Conservation (phyloP, 2,113 vertebrate species). For the Pluvialis apricaria region DNA sequence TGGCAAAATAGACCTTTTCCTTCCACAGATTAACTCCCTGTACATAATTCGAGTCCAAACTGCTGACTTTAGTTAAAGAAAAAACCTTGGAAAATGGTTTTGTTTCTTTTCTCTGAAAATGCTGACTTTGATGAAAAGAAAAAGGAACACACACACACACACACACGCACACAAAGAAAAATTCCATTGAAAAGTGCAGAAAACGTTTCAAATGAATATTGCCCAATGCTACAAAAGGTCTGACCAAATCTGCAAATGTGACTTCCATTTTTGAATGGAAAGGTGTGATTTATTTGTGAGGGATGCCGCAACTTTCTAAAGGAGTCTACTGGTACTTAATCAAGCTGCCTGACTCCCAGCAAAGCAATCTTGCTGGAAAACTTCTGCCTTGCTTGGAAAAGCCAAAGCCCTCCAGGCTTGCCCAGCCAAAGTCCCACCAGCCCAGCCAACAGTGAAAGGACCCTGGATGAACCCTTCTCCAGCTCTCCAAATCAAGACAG, state of each 20-base stretch:
- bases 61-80: background rate
- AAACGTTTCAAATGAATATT: background rate
- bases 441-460: background rate
- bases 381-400: background rate
- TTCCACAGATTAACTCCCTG: background rate
- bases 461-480: background rate
- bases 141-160: background rate
- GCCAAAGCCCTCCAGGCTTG: background rate
- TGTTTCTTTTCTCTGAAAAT: conserved; percentile 26
- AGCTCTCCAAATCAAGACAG: background rate
- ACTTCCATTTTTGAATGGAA: background rate
- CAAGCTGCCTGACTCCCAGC: background rate
- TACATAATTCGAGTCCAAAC: background rate
- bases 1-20: background rate
- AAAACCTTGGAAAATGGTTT: background rate
- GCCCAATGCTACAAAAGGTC: background rate
- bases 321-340: background rate
- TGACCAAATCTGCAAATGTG: background rate
- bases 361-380: background rate
- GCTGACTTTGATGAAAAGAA: background rate
- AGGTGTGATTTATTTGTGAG: background rate
- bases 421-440: background rate
- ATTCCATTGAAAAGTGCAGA: background rate
- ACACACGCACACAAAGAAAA: background rate
- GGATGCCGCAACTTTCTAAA: background rate